phyloP scores from a whole-genome alignment of 2,888 invertebrate species.

The Spodoptera picta region DNA sequence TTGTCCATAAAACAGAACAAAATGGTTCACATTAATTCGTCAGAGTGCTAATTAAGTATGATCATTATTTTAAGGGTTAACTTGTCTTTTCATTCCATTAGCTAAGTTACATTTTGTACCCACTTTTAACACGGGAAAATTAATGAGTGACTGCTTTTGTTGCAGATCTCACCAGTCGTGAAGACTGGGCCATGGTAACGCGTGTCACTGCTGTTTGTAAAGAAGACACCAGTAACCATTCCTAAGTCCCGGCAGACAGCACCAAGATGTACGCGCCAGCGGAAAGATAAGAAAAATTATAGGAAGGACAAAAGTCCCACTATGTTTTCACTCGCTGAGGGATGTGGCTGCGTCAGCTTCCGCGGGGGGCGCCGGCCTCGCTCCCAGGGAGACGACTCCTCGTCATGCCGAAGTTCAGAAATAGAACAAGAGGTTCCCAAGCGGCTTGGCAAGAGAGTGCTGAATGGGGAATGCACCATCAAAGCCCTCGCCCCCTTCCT shows the following conservation, averaged over 20 bases:
- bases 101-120: background rate
- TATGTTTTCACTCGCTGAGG: slow-evolving; percentile 85
- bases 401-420: slow-evolving; percentile 85
- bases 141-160: slow-evolving; percentile 22
- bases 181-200: slow-evolving; percentile 59
- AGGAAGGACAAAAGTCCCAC: slow-evolving; percentile 83
- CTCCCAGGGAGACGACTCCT: slow-evolving; percentile 82
- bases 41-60: slow-evolving; percentile 22
- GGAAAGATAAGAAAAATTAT: slow-evolving; percentile 84
- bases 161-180: slow-evolving; percentile 49
- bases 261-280: slow-evolving; percentile 84
- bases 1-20: slow-evolving; percentile 31
- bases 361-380: slow-evolving; percentile 78
- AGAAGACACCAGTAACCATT: slow-evolving; percentile 69
- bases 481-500: slow-evolving; percentile 90
- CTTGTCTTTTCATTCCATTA: background rate
- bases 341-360: slow-evolving; percentile 85
- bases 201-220: slow-evolving; percentile 16
- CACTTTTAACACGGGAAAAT: background rate
- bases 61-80: slow-evolving; percentile 8
- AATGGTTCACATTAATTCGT: slow-evolving; percentile 33
- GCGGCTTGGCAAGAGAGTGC: slow-evolving; percentile 74
- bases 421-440: slow-evolving; percentile 85
- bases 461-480: slow-evolving; percentile 84
- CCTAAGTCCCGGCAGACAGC: slow-evolving; percentile 79